Conservation (phyloP, 2,888 invertebrate species). For the Tuberolachnus salignus region DNA sequence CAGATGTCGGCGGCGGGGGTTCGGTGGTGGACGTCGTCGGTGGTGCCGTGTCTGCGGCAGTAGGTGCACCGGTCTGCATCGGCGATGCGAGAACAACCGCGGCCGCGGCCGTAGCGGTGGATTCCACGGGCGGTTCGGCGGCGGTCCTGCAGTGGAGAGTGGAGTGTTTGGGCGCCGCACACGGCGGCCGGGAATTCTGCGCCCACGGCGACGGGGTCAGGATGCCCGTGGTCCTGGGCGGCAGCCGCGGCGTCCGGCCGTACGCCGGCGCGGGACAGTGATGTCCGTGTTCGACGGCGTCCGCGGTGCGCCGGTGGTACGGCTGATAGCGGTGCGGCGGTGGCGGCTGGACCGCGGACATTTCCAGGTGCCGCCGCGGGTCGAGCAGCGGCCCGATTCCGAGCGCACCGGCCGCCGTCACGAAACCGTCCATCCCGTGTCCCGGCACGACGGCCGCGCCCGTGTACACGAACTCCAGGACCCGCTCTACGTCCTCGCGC, state of each 20-base stretch:
- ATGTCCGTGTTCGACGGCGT: neutral
- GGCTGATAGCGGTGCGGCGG: neutral
- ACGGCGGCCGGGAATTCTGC: slow-evolving; percentile 55
- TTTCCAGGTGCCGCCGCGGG: slow-evolving; percentile 33
- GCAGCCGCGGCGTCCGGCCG: slow-evolving; percentile 53
- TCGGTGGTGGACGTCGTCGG: too few species aligned
- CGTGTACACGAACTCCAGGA: slow-evolving; percentile 73
- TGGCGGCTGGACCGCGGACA: slow-evolving; percentile 7
- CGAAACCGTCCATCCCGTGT: slow-evolving; percentile 67
- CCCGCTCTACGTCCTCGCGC: slow-evolving; percentile 69
- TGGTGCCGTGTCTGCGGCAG: too few species aligned
- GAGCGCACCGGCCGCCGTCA: slow-evolving; percentile 65
- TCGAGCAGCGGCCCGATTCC: slow-evolving; percentile 47
- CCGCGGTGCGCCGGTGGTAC: neutral
- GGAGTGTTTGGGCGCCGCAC: slow-evolving; percentile 41
- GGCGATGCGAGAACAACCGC: too few species aligned
- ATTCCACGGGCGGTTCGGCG: neutral
- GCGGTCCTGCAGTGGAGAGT: slow-evolving; percentile 5
- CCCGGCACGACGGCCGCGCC: slow-evolving; percentile 70
- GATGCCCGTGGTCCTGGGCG: slow-evolving; percentile 58
- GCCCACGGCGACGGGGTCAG: slow-evolving; percentile 60
- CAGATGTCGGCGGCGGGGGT: neutral
- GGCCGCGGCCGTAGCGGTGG: neutral
- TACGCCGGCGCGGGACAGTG: too few species aligned
- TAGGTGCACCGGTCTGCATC: too few species aligned